Conservation (phyloP, 2,113 vertebrate genomes). For the Grallaria varia region DNA sequence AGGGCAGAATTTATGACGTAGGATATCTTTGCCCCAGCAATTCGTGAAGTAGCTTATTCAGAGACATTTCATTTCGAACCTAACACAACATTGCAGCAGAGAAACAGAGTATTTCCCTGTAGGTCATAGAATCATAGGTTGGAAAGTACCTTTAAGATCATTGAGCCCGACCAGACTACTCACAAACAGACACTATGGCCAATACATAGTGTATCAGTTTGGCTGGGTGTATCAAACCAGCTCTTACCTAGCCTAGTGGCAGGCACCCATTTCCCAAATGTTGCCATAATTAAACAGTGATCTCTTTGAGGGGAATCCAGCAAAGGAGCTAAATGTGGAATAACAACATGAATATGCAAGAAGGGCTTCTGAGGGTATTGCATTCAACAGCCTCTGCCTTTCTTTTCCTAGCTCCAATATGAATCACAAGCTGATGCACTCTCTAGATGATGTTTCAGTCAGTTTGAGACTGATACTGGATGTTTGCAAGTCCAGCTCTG, state of each 20-base stretch:
- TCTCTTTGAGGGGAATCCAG: background rate
- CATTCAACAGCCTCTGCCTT: background rate
- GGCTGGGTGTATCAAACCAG: background rate
- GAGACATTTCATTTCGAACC: background rate
- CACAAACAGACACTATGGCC: background rate
- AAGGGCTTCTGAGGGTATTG: background rate
- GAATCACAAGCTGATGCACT: background rate
- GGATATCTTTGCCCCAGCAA: background rate
- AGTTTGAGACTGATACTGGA: background rate
- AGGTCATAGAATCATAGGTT: background rate
- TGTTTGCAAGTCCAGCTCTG: background rate
- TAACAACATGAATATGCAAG: background rate
- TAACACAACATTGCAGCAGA: background rate
- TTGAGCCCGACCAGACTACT: background rate
- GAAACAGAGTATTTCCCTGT: background rate
- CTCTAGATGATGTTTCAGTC: background rate
- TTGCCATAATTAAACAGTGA: background rate
- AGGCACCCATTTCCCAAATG: background rate
- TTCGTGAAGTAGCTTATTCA: background rate
- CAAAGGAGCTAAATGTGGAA: background rate
- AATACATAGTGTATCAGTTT: background rate
- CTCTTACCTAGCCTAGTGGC: background rate
- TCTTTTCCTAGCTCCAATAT: background rate
- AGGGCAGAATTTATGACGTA: background rate
- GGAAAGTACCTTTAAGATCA: background rate